phyloP scores from a whole-genome alignment of 2,113 vertebrate genomes.

The Gallinago media region DNA sequence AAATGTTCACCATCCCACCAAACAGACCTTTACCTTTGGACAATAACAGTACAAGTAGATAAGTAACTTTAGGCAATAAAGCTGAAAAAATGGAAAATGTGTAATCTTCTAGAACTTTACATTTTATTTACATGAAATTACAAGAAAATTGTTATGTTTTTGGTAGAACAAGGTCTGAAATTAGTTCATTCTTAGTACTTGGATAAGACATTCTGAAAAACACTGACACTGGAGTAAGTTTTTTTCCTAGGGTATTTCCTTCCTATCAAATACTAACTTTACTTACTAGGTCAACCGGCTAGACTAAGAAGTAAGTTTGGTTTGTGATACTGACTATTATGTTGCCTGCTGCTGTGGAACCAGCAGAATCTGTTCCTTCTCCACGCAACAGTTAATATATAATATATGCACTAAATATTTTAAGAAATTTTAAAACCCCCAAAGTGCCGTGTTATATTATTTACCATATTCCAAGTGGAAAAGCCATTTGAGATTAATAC shows the following conservation, averaged over 20 bases:
- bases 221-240: not conserved
- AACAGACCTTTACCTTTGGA: not conserved
- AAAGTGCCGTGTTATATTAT: not conserved
- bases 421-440: not conserved
- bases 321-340: not conserved
- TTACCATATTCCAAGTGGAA: not conserved
- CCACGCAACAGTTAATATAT: not conserved
- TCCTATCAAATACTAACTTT: not conserved
- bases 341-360: not conserved
- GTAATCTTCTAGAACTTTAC: not conserved
- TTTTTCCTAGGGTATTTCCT: not conserved
- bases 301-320: not conserved
- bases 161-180: not conserved
- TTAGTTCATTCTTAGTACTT: not conserved
- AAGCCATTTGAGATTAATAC: not conserved
- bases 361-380: not conserved
- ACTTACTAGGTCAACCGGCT: not conserved
- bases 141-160: not conserved
- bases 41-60: not conserved
- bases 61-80: not conserved
- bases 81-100: not conserved
- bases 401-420: not conserved
- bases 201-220: not conserved
- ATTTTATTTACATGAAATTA: not conserved
- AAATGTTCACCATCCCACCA: not conserved